Percentiles rank a stretch among this genome's conserved stretches.
Evolutionary conservation across 2,113 vertebrate species (phyloP).

Genomic region (Oreocharis arfaki): DNA sequence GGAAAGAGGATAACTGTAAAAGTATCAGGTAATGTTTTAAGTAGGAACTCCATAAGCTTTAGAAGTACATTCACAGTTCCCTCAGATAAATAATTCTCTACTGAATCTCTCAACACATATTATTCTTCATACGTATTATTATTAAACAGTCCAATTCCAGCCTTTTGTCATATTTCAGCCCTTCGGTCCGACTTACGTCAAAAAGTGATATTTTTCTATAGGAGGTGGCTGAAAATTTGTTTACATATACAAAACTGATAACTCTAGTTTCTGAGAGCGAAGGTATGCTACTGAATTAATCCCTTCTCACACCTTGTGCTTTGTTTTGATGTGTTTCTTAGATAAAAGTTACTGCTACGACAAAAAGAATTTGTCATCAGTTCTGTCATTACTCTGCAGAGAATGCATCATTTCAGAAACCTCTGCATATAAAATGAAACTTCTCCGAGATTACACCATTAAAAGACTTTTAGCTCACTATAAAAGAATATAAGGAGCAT

Average conservation of each 20-base stretch:
- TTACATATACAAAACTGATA: neutral
- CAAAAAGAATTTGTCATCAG: neutral
- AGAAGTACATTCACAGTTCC: neutral
- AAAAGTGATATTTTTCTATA: neutral
- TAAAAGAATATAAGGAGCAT: neutral
- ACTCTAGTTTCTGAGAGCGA: neutral
- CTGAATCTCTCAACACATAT: neutral
- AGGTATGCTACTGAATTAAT: neutral
- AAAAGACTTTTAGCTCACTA: neutral
- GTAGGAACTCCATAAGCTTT: neutral
- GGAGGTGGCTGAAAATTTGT: neutral
- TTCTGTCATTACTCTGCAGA: neutral
- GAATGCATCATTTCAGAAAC: neutral
- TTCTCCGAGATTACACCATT: neutral
- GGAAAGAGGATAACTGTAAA: neutral
- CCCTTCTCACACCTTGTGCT: neutral
- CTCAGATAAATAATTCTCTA: neutral
- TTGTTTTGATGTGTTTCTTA: neutral
- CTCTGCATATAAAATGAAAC: neutral
- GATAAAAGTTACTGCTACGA: neutral
- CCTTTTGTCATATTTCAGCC: neutral
- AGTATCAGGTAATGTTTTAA: neutral
- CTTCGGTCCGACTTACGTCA: neutral
- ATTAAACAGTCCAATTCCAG: neutral
- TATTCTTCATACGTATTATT: neutral